Conservation (phyloP, 2,797 vertebrate species). For the Paramormyrops hopkinsi region DNA sequence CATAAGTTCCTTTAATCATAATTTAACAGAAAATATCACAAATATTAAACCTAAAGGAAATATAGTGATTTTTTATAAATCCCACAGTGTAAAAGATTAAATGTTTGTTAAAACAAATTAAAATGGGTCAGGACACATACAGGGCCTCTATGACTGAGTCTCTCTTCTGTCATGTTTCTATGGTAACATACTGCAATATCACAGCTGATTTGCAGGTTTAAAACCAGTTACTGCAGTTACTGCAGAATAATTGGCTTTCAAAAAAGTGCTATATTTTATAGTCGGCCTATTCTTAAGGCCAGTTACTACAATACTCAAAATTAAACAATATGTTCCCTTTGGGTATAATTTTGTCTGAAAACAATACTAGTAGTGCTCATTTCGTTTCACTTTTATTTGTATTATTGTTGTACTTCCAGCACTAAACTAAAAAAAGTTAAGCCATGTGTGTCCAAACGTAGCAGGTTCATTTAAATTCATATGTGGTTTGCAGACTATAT, state of each 20-base stretch:
- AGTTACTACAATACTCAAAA: neutral
- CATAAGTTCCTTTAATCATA: neutral
- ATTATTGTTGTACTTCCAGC: neutral
- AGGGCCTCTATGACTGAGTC: constrained; percentile 59
- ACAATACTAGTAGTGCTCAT: neutral
- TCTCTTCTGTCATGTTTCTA: constrained; percentile 61
- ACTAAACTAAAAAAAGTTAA: neutral
- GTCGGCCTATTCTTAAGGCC: neutral
- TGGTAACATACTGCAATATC: constrained; percentile 60
- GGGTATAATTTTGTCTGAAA: neutral
- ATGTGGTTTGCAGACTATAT: neutral
- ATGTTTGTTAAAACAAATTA: constrained; percentile 50
- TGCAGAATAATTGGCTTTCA: neutral
- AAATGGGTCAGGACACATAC: constrained; percentile 67
- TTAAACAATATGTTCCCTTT: neutral
- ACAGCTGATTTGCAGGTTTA: constrained; percentile 51
- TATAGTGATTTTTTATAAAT: neutral
- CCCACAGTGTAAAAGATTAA: neutral
- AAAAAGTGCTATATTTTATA: neutral
- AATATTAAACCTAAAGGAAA: neutral
- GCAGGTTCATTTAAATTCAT: neutral
- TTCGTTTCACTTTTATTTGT: neutral
- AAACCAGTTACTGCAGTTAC: constrained; percentile 42
- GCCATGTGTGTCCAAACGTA: neutral
- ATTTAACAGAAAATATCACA: neutral